Percentiles rank a stretch among this genome's conserved stretches.
Conservation (phyloP, 1,140 invertebrate genomes). For the Lucilia sericata region DNA sequence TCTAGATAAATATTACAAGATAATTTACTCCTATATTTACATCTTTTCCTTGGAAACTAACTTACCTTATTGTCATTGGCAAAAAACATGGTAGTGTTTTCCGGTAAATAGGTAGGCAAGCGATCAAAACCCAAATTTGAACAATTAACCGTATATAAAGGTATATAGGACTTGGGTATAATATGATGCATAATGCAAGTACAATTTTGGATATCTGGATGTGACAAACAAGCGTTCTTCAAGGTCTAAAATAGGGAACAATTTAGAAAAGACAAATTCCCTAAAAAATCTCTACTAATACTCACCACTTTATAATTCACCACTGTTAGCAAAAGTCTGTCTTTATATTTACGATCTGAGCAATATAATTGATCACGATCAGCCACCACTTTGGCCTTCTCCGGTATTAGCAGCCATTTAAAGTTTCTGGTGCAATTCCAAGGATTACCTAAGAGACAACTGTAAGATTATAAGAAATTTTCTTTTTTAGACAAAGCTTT, state of each 20-base stretch:
- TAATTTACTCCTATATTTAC: too few species aligned
- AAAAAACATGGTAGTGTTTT: slow-evolving; percentile 60
- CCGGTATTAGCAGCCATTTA: slow-evolving; percentile 70
- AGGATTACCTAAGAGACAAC: slow-evolving; percentile 69
- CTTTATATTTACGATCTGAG: slow-evolving; percentile 67
- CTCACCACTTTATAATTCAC: slow-evolving; percentile 71
- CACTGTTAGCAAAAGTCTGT: slow-evolving; percentile 70
- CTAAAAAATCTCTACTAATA: background rate
- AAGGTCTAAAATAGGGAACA: slow-evolving; percentile 50
- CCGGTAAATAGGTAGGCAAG: slow-evolving; percentile 59
- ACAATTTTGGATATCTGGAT: slow-evolving; percentile 60
- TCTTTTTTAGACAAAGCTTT: background rate
- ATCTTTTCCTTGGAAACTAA: background rate
- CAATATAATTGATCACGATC: slow-evolving; percentile 71
- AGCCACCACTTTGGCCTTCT: slow-evolving; percentile 66
- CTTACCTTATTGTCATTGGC: slow-evolving; percentile 63
- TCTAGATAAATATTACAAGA: too few species aligned
- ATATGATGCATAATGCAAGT: slow-evolving; percentile 60
- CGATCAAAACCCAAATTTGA: slow-evolving; percentile 55
- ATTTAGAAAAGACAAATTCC: background rate
- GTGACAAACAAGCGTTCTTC: slow-evolving; percentile 54
- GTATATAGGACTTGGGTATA: slow-evolving; percentile 67
- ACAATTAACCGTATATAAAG: slow-evolving; percentile 69
- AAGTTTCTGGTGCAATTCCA: slow-evolving; percentile 72
- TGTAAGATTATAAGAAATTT: slow-evolving; percentile 36